phyloP scores from a whole-genome alignment of 2,113 vertebrate genomes.

The Bubo scandiacus region DNA sequence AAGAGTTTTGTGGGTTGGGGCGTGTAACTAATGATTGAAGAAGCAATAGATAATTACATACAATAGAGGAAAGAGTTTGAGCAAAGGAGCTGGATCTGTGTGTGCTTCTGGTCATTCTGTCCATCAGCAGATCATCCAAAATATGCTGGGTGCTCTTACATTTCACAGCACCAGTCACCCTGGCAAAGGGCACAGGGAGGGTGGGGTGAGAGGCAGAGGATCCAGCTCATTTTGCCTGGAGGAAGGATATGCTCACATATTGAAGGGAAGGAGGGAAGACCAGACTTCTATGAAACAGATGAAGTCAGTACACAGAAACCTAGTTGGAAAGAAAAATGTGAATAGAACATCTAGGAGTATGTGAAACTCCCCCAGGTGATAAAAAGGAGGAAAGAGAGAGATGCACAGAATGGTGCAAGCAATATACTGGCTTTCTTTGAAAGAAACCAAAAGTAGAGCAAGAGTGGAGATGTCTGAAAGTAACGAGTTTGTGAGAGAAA shows the following conservation, averaged over 20 bases:
- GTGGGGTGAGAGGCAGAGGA: background rate
- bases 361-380: background rate
- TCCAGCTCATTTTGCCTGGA: background rate
- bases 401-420: accelerated
- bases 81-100: background rate
- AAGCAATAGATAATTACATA: background rate
- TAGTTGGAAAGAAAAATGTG: background rate
- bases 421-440: background rate
- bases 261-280: background rate
- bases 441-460: background rate
- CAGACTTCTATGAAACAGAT: background rate
- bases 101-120: background rate
- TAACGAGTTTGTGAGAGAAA: background rate
- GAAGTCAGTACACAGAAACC: background rate
- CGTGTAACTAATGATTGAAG: accelerated
- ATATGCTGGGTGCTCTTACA: accelerated
- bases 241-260: accelerated
- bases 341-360: background rate
- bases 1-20: background rate
- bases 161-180: background rate
- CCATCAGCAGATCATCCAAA: background rate
- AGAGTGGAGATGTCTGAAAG: background rate
- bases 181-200: background rate
- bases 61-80: background rate
- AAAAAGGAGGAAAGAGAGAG: background rate